These are phyloP conservation scores for Polyommatus iphigenia DNA, from an alignment of 2,888 invertebrate species.

Conservation along the genomic window DNA sequence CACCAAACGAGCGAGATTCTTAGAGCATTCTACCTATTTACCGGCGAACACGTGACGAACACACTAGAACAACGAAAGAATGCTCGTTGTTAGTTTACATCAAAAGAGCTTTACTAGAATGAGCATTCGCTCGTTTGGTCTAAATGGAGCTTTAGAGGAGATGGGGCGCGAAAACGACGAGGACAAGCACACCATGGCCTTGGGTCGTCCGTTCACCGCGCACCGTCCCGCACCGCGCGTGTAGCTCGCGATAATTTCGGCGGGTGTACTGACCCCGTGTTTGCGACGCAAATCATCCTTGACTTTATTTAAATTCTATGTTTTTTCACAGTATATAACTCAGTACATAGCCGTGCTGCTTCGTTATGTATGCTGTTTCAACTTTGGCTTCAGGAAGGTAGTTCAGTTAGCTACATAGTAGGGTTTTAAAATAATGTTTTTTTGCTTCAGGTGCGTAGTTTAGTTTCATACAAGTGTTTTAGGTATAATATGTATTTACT, in stretches of 20 bases:
- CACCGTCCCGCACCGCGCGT: slow-evolving; percentile 70
- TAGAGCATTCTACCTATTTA: too few relatives aligned
- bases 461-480: neutral
- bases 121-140: too few relatives aligned
- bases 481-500: too few relatives aligned
- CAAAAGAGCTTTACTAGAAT: too few relatives aligned
- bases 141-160: too few relatives aligned
- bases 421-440: neutral
- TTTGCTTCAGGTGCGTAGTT: neutral
- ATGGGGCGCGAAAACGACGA: slow-evolving; percentile 28
- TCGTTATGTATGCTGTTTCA: slow-evolving; percentile 16
- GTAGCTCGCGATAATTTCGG: slow-evolving; percentile 77
- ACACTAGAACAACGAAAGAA: too few relatives aligned
- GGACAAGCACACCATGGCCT: slow-evolving; percentile 60
- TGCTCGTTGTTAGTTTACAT: too few relatives aligned
- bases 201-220: slow-evolving; percentile 73
- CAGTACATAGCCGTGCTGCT: slow-evolving; percentile 7
- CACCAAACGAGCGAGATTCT: too few relatives aligned
- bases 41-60: too few relatives aligned
- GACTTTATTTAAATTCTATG: slow-evolving; percentile 73
- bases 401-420: neutral
- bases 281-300: slow-evolving; percentile 76
- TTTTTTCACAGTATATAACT: slow-evolving; percentile 45
- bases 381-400: slow-evolving; percentile 3
- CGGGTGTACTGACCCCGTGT: slow-evolving; percentile 78